A percentile compares a stretch with the other conserved stretches of the same genome.
Evolutionary conservation across 2,113 vertebrate genomes (phyloP).

Genomic region (Trichechus manatus): DNA sequence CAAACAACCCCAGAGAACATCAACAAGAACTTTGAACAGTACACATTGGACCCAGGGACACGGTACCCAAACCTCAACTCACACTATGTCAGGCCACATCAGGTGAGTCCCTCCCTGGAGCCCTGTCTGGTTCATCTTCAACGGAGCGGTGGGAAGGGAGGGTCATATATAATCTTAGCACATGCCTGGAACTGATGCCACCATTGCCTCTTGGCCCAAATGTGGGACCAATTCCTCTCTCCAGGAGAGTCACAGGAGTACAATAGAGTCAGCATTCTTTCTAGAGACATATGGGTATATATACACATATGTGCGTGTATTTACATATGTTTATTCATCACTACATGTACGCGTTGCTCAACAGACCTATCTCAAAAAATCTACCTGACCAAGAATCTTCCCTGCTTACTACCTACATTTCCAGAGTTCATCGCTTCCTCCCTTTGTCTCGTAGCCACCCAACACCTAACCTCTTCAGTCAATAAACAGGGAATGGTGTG

Average conservation of each 20-base stretch:
- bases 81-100: slow-evolving; percentile 93
- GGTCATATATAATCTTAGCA: neutral
- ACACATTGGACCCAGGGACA: slow-evolving; percentile 95
- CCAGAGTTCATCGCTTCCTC: neutral
- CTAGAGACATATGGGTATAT: neutral
- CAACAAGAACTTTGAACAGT: slow-evolving; percentile 98
- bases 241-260: neutral
- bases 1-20: slow-evolving; percentile 98
- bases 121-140: neutral
- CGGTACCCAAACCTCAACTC: slow-evolving; percentile 98
- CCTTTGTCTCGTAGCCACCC: neutral
- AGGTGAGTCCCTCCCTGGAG: slow-evolving; percentile 88
- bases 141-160: neutral
- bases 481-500: neutral
- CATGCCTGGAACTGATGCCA: neutral
- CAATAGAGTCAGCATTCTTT: neutral
- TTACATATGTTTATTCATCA: neutral
- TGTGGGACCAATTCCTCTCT: neutral
- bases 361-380: neutral
- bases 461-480: neutral
- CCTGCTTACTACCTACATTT: neutral
- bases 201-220: neutral
- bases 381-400: too few relatives aligned
- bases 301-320: neutral
- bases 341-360: neutral